phyloP scores from a whole-genome alignment of 2,113 vertebrate species.

The Pteronura brasiliensis region DNA sequence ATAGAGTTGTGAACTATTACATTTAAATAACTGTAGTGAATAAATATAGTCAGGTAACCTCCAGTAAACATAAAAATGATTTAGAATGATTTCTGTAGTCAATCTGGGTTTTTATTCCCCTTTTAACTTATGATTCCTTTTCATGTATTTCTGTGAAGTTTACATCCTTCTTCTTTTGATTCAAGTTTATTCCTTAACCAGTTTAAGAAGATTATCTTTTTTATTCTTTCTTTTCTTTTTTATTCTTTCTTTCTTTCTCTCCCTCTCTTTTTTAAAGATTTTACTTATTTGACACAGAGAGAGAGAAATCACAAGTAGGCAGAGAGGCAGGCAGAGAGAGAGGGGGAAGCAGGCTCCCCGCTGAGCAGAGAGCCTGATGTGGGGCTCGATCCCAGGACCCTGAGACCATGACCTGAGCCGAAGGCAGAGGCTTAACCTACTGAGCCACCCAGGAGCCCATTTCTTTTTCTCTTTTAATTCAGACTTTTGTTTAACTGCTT shows the following conservation, averaged over 20 bases:
- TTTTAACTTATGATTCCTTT: not conserved
- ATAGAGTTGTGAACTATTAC: not conserved
- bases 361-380: no score
- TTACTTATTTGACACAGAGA: no score
- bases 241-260: not conserved
- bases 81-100: not conserved
- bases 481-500: not conserved
- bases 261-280: not conserved
- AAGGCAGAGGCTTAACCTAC: no score
- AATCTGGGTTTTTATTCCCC: not conserved
- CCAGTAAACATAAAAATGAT: not conserved
- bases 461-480: not conserved
- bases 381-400: no score
- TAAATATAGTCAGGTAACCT: not conserved
- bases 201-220: not conserved
- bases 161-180: not conserved
- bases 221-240: not conserved
- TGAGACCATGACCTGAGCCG: no score
- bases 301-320: no score
- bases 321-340: no score
- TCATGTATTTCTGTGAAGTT: not conserved
- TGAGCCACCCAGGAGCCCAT: no score
- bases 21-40: not conserved
- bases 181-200: not conserved
- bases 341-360: no score